Percentiles rank a stretch among this genome's conserved stretches.
Evolutionary conservation across 2,888 invertebrate species (phyloP).

Genomic region (Papilio demoleus): DNA sequence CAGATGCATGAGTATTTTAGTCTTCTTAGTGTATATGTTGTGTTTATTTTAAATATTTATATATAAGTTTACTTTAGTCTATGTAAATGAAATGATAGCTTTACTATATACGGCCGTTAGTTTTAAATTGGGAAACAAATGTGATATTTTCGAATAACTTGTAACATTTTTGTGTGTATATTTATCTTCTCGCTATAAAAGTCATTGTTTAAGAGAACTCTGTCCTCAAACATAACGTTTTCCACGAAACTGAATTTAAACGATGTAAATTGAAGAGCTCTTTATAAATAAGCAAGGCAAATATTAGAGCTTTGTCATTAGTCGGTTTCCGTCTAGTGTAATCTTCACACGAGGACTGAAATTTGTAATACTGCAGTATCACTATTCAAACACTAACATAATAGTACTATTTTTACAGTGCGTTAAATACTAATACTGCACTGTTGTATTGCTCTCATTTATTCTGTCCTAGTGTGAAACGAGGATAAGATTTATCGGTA

Average conservation of each 20-base stretch:
- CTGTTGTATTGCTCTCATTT: neutral
- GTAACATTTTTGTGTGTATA: slow-evolving; percentile 4
- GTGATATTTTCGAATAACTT: too few species aligned
- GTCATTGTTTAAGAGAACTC: slow-evolving; percentile 40
- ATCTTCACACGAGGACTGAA: neutral
- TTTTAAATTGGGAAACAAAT: too few species aligned
- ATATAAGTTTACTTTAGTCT: too few species aligned
- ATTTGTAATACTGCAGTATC: neutral
- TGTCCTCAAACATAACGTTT: slow-evolving; percentile 45
- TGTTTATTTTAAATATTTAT: too few species aligned
- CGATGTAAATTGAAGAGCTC: slow-evolving; percentile 42
- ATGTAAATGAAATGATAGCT: too few species aligned
- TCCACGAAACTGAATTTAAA: slow-evolving; percentile 38
- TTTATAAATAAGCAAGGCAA: slow-evolving; percentile 51
- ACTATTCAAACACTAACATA: too few species aligned
- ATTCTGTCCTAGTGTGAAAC: neutral
- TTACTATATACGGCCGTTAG: too few species aligned
- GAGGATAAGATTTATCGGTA: neutral
- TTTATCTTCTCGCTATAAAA: slow-evolving; percentile 25
- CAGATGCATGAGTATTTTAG: too few species aligned
- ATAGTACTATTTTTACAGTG: too few species aligned
- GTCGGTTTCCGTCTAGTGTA: slow-evolving; percentile 12
- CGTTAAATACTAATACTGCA: too few species aligned
- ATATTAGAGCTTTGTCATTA: slow-evolving; percentile 47
- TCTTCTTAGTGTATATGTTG: too few species aligned